Conservation (phyloP, 1,140 invertebrate genomes). For the Trypoxylus dichotomus region DNA sequence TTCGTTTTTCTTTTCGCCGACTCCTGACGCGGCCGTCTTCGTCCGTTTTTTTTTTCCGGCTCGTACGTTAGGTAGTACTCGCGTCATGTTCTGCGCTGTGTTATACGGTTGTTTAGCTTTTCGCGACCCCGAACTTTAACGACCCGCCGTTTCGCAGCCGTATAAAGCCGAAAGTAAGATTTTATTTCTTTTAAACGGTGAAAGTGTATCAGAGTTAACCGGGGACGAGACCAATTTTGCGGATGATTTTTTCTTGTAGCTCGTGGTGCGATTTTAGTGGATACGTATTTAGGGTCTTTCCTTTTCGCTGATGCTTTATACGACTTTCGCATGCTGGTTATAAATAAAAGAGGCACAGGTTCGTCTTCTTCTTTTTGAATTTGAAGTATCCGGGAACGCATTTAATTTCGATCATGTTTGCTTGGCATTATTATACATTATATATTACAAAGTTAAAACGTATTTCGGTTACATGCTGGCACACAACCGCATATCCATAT, state of each 20-base stretch:
- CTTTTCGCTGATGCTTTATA: background rate
- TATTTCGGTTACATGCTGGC: too few species aligned
- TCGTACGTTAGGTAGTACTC: background rate
- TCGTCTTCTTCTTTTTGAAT: background rate
- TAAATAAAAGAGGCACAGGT: background rate
- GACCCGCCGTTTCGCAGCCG: slow-evolving; percentile 20
- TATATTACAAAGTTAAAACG: too few species aligned
- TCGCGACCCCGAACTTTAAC: slow-evolving; percentile 20
- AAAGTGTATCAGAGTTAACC: slow-evolving; percentile 25
- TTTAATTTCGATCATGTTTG: too few species aligned
- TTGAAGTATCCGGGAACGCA: background rate
- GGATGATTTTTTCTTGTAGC: slow-evolving; percentile 23
- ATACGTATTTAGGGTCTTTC: background rate
- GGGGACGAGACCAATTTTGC: slow-evolving; percentile 21
- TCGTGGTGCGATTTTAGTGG: background rate
- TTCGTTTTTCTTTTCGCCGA: background rate
- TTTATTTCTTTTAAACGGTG: slow-evolving; percentile 23
- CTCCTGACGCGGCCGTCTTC: background rate
- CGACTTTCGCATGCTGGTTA: background rate
- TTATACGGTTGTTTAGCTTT: slow-evolving; percentile 11
- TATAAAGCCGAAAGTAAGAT: slow-evolving; percentile 14
- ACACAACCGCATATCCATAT: too few species aligned
- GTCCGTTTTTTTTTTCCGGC: background rate
- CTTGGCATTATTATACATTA: too few species aligned
- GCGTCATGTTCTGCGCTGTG: background rate